Evolutionary conservation across 2,888 invertebrate species (phyloP).

Genomic region (Melanotus villosus): DNA sequence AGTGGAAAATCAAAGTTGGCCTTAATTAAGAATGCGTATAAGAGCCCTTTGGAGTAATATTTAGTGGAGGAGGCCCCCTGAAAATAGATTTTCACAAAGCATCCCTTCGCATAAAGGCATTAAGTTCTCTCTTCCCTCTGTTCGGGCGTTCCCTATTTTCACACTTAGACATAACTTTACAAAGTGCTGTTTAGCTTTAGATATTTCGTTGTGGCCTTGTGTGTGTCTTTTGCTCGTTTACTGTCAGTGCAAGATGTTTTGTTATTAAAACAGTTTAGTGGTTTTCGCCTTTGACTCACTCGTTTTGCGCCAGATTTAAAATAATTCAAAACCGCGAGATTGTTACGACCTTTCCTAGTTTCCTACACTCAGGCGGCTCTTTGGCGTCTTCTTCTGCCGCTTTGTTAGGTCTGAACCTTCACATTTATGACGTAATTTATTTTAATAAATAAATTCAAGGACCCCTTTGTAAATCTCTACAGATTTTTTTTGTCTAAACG

Average conservation of each 20-base stretch:
- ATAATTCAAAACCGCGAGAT: background rate
- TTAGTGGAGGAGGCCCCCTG: too few relatives aligned
- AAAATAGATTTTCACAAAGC: slow-evolving; percentile 5
- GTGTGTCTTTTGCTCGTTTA: slow-evolving; percentile 14
- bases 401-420: too few relatives aligned
- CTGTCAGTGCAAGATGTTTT: slow-evolving; percentile 11
- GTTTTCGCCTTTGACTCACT: background rate
- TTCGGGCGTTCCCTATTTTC: slow-evolving; percentile 10
- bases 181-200: slow-evolving; percentile 9
- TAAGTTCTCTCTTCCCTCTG: background rate
- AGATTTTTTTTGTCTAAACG: too few relatives aligned
- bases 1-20: too few relatives aligned
- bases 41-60: too few relatives aligned
- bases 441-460: too few relatives aligned
- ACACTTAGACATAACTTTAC: slow-evolving; percentile 8
- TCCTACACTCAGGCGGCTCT: too few relatives aligned
- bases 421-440: too few relatives aligned
- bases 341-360: too few relatives aligned
- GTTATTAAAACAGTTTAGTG: slow-evolving; percentile 18
- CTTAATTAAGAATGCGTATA: too few relatives aligned
- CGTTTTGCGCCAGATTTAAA: background rate
- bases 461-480: too few relatives aligned
- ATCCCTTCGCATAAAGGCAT: slow-evolving; percentile 7
- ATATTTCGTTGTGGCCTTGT: slow-evolving; percentile 7
- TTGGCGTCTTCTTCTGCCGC: too few relatives aligned